These are phyloP conservation scores for Chrysaora quinquecirrha DNA, from an alignment of 30 jellyfish, hydroid and myxozoan species.

Conservation along the genomic window DNA sequence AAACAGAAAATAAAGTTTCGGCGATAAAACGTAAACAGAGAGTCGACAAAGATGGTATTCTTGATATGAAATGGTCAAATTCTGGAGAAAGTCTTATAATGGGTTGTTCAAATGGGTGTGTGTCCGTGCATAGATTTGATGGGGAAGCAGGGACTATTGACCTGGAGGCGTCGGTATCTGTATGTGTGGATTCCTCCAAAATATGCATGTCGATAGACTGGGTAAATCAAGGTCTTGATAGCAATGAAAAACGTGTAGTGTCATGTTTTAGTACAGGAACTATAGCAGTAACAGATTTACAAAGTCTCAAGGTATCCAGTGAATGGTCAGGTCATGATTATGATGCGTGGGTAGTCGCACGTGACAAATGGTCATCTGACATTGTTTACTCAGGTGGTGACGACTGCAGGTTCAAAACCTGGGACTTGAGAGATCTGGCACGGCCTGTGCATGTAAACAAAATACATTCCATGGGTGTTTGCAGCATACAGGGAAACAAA, in stretches of 20 bases:
- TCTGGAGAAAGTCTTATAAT: constrained; percentile 31
- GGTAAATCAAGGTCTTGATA: background rate
- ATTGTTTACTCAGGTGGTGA: constrained; percentile 85
- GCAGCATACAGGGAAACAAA: constrained; percentile 77
- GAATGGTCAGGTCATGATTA: constrained; percentile 84
- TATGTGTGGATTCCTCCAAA: constrained; percentile 9
- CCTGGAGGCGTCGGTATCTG: background rate
- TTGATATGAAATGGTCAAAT: constrained; percentile 82
- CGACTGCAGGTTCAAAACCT: constrained; percentile 72
- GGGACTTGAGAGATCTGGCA: constrained; percentile 75
- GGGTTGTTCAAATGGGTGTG: constrained; percentile 75
- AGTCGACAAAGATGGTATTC: constrained; percentile 51
- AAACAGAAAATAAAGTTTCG: background rate
- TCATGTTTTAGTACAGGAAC: constrained; percentile 77
- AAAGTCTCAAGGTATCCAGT: background rate
- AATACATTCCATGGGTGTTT: constrained; percentile 85
- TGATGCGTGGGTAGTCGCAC: constrained; percentile 93
- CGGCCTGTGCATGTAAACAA: constrained; percentile 55
- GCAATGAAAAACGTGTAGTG: constrained; percentile 9
- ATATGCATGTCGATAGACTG: constrained; percentile 79
- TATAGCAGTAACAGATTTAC: constrained; percentile 35
- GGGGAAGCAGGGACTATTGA: background rate
- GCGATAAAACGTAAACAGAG: constrained; percentile 17
- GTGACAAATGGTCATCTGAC: constrained; percentile 37
- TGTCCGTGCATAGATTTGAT: constrained; percentile 14